phyloP scores from a whole-genome alignment of 2,888 invertebrate species.

The Bellardia pandia region DNA sequence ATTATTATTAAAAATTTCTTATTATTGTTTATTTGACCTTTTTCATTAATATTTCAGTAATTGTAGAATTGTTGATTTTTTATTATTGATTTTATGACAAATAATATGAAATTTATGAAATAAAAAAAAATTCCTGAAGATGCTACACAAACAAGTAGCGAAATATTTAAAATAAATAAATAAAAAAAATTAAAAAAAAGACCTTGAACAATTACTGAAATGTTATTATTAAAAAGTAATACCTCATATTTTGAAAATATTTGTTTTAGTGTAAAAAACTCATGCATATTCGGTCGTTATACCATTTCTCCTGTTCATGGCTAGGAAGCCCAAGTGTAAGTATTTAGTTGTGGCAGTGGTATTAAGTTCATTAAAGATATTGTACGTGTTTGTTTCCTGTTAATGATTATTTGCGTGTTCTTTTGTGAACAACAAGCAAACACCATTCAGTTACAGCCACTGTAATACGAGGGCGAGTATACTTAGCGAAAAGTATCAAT shows the following conservation, averaged over 20 bases:
- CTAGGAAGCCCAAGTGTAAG: constrained; percentile 37
- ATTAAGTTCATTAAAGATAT: constrained; percentile 48
- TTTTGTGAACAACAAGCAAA: constrained; percentile 41
- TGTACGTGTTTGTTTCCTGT: constrained; percentile 49
- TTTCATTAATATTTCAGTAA: no score
- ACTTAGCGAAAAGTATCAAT: constrained; percentile 41
- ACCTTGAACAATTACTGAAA: no score
- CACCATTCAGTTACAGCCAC: constrained; percentile 3
- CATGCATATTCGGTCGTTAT: neutral
- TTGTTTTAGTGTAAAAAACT: constrained; percentile 12
- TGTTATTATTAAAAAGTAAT: no score
- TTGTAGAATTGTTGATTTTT: no score
- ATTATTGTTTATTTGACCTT: no score
- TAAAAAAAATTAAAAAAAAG: no score
- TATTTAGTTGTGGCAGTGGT: constrained; percentile 18
- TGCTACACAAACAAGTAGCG: no score
- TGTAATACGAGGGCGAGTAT: neutral
- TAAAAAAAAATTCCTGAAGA: no score
- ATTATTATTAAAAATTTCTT: no score
- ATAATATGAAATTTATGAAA: no score
- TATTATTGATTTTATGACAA: no score
- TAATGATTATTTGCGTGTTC: constrained; percentile 54
- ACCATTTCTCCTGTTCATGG: constrained; percentile 5
- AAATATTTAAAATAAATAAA: no score
- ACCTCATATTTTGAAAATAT: neutral